Conservation (phyloP, 1,140 invertebrate species). For the Coelopa frigida region DNA sequence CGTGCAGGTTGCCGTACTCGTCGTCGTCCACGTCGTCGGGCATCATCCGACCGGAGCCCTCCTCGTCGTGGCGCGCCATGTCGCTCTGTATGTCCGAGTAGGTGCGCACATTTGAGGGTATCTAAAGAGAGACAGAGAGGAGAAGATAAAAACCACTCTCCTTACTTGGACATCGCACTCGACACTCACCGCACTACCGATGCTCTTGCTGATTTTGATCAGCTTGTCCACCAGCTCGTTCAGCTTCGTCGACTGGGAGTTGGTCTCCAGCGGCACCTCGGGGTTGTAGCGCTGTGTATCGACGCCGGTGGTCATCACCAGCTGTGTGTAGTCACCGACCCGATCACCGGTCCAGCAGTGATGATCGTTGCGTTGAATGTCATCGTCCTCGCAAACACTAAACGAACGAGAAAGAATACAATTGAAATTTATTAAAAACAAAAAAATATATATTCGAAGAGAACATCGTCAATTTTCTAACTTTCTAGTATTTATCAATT, state of each 20-base stretch:
- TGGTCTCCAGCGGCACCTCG: constrained; percentile 33
- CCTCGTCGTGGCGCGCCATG: constrained; percentile 38
- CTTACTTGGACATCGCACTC: not conserved
- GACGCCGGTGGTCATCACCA: constrained; percentile 25
- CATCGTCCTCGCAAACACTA: constrained; percentile 39
- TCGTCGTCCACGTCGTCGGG: constrained; percentile 38
- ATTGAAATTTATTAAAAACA: not conserved
- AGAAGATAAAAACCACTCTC: not conserved
- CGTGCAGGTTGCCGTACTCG: constrained; percentile 26
- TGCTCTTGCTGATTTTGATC: constrained; percentile 37
- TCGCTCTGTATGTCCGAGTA: constrained; percentile 38
- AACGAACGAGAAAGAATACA: constrained; percentile 5
- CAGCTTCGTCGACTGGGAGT: constrained; percentile 24
- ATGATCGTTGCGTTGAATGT: constrained; percentile 29
- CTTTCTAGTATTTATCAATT: not conserved
- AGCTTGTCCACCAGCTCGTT: constrained; percentile 40
- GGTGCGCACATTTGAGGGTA: constrained; percentile 18
- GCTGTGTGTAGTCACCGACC: constrained; percentile 39
- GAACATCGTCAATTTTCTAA: not conserved
- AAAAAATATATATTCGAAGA: not conserved
- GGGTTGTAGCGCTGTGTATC: constrained; percentile 42
- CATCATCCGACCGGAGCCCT: constrained; percentile 27
- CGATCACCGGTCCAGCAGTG: constrained; percentile 43
- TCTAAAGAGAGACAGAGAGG: constrained; percentile 18
- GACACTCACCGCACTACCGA: constrained; percentile 32